These are phyloP conservation scores for Pseudorectes ferrugineus DNA, from an alignment of 2,113 vertebrate genomes.

Conservation along the genomic window DNA sequence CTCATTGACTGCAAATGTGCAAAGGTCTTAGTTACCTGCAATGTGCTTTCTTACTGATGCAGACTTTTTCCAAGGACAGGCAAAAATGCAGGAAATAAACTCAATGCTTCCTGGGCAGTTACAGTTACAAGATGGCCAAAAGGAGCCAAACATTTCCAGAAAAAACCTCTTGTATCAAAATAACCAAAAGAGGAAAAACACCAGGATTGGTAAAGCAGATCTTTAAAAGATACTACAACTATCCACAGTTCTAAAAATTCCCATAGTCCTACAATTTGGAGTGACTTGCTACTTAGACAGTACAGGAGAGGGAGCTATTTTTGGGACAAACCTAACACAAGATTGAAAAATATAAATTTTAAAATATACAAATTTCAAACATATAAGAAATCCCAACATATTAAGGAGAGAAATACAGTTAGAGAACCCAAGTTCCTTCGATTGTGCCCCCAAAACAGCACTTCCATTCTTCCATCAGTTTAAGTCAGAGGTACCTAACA, in stretches of 20 bases:
- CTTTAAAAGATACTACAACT: neutral
- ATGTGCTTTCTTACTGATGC: neutral
- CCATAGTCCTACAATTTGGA: neutral
- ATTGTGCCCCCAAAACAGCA: neutral
- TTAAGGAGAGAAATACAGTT: neutral
- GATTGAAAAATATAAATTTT: neutral
- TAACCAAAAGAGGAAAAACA: neutral
- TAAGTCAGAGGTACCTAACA: neutral
- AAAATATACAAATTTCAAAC: neutral
- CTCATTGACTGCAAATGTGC: neutral
- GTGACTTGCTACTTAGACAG: neutral
- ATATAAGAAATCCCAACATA: neutral
- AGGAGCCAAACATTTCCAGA: neutral
- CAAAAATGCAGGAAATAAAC: neutral
- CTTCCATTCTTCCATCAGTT: neutral
- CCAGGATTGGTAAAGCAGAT: neutral
- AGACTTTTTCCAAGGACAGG: neutral
- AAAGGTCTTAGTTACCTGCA: neutral
- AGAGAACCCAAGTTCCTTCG: neutral
- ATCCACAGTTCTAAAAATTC: neutral
- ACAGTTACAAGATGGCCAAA: neutral
- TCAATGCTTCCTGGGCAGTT: neutral
- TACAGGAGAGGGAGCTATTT: neutral
- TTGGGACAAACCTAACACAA: neutral
- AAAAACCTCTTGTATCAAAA: neutral